phyloP scores from a whole-genome alignment of 2,888 invertebrate genomes.

The Nephrotoma flavescens region DNA sequence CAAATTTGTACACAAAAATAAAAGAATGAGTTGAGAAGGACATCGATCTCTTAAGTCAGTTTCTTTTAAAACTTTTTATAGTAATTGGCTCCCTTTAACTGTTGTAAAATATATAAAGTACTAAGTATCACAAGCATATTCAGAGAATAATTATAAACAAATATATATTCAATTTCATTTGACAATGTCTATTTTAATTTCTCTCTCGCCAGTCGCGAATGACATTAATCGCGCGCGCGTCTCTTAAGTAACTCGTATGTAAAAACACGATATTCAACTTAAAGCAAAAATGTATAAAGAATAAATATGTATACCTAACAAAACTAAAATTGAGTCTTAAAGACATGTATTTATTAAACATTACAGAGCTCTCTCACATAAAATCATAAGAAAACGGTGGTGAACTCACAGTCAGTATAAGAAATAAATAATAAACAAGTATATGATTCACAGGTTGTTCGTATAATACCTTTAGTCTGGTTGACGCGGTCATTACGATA shows the following conservation, averaged over 20 bases:
- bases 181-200: not conserved
- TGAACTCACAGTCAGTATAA: not conserved
- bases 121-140: not conserved
- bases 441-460: conserved; percentile 6
- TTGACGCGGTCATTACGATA: conserved; percentile 1
- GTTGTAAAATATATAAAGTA: not conserved
- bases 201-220: not conserved
- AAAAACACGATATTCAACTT: not conserved
- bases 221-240: not conserved
- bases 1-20: not conserved
- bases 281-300: not conserved
- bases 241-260: not conserved
- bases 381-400: not conserved
- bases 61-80: not conserved
- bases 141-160: not conserved
- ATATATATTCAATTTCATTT: not conserved
- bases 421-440: not conserved
- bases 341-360: not conserved
- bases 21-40: not conserved
- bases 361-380: not conserved
- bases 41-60: not conserved
- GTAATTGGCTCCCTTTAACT: not conserved
- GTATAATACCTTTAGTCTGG: not conserved
- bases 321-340: not conserved
- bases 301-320: not conserved